These are phyloP conservation scores for Mastomys coucha DNA, from an alignment of 2,113 vertebrate genomes.

Conservation along the genomic window DNA sequence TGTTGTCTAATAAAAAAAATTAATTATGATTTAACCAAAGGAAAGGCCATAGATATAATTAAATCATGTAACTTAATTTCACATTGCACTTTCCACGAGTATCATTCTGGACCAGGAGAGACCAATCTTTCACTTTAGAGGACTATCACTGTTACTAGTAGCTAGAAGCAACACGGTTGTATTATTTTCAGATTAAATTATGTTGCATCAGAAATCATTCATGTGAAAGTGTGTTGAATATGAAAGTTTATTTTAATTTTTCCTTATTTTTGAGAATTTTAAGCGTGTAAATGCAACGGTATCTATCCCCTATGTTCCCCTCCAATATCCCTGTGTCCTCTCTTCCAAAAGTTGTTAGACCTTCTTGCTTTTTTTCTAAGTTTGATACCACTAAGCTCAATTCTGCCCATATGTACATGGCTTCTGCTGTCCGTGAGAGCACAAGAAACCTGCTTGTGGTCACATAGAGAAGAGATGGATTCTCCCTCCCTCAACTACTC, in stretches of 20 bases:
- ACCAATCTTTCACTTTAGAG: background rate
- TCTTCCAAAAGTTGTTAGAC: no score
- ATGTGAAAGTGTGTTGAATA: background rate
- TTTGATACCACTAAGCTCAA: background rate
- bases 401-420: background rate
- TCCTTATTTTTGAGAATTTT: background rate
- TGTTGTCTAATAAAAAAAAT: background rate
- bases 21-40: background rate
- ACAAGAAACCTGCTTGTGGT: background rate
- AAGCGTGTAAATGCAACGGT: background rate
- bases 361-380: background rate
- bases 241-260: background rate
- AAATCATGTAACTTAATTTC: background rate
- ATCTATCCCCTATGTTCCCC: background rate
- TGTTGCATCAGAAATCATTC: background rate
- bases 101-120: background rate
- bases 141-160: background rate
- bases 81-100: background rate
- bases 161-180: background rate
- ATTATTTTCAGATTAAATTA: conserved; percentile 11
- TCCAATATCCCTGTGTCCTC: background rate
- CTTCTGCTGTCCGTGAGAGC: background rate
- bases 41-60: background rate
- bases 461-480: background rate
- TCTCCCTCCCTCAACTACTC: background rate